phyloP scores from a whole-genome alignment of 1,140 invertebrate genomes.

The Proctacanthus coquilletti region DNA sequence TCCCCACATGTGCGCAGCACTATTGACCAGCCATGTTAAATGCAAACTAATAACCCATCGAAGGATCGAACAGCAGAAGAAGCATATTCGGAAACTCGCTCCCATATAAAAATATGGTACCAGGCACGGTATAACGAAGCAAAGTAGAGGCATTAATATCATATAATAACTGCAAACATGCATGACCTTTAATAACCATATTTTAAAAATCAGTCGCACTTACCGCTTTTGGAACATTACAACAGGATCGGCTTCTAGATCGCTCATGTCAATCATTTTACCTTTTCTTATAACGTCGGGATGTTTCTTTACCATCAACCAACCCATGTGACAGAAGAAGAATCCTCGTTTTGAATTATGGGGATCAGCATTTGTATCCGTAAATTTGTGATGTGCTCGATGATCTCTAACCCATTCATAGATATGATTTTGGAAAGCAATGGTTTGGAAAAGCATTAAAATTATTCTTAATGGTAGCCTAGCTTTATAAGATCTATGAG shows the following conservation, averaged over 20 bases:
- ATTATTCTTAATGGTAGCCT: slow-evolving; percentile 47
- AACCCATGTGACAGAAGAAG: slow-evolving; percentile 49
- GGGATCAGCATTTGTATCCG: slow-evolving; percentile 49
- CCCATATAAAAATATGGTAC: slow-evolving; percentile 51
- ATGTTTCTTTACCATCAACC: slow-evolving; percentile 43
- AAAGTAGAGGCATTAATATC: slow-evolving; percentile 44
- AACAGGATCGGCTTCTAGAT: slow-evolving; percentile 52
- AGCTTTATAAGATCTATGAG: slow-evolving; percentile 70
- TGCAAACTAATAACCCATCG: slow-evolving; percentile 49
- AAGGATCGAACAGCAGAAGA: slow-evolving; percentile 32
- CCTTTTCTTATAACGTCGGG: slow-evolving; percentile 48
- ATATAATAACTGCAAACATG: slow-evolving; percentile 43
- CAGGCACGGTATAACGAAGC: slow-evolving; percentile 55
- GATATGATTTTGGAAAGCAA: slow-evolving; percentile 36
- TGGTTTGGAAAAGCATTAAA: slow-evolving; percentile 33
- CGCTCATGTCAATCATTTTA: slow-evolving; percentile 48
- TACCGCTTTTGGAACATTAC: slow-evolving; percentile 52
- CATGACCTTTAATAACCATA: background rate
- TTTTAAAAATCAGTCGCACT: slow-evolving; percentile 10
- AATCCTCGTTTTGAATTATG: slow-evolving; percentile 47
- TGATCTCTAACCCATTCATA: slow-evolving; percentile 41
- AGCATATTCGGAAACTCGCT: slow-evolving; percentile 29
- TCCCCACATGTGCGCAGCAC: slow-evolving; percentile 45
- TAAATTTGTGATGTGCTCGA: slow-evolving; percentile 49
- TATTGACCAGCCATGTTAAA: slow-evolving; percentile 62